Evolutionary conservation across 2,113 vertebrate species (phyloP).

Genomic region (Manacus vitellinus): DNA sequence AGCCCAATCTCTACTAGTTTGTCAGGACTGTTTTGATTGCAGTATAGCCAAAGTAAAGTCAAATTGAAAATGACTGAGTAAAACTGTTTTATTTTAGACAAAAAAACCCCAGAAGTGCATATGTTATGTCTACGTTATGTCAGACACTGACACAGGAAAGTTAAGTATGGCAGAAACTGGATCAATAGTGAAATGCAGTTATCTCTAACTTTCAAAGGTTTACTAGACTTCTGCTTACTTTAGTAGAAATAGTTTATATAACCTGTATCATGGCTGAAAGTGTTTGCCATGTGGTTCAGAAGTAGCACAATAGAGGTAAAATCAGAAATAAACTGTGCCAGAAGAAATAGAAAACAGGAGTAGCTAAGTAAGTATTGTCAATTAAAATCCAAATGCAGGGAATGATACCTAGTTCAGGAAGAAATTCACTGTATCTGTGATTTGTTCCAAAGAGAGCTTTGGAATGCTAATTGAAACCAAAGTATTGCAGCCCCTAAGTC

Average conservation of each 20-base stretch:
- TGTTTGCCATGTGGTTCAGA: background rate
- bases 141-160: background rate
- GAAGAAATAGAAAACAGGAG: background rate
- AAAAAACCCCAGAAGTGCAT: background rate
- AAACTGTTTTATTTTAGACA: background rate
- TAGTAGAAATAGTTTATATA: background rate
- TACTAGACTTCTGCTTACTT: background rate
- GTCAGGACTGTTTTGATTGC: slow-evolving; percentile 24
- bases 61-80: slow-evolving; percentile 4
- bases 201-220: background rate
- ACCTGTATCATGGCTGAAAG: background rate
- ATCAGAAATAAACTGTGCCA: background rate
- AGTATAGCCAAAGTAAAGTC: background rate
- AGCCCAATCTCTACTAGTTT: background rate
- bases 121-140: background rate
- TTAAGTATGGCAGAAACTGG: background rate
- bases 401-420: background rate
- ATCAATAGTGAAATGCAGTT: background rate
- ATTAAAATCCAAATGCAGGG: background rate
- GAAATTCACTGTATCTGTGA: background rate
- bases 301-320: background rate
- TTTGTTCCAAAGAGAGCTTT: background rate
- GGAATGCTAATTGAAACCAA: background rate
- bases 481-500: background rate
- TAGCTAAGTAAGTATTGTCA: background rate